These are phyloP conservation scores for Chloebia gouldiae DNA, from an alignment of 2,113 vertebrate species.

Conservation along the genomic window DNA sequence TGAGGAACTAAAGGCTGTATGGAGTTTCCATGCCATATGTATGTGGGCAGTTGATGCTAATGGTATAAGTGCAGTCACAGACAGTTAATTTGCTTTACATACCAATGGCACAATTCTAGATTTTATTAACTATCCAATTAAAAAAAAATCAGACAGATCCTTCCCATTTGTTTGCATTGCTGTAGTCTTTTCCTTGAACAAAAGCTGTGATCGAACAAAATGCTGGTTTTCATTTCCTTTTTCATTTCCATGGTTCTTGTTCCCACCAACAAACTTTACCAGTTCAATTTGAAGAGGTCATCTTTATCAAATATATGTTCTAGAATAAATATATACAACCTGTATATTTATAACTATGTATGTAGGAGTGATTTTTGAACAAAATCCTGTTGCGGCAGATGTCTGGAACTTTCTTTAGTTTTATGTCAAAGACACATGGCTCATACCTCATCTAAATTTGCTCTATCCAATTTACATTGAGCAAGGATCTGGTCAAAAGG, in stretches of 20 bases:
- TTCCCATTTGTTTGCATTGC: neutral
- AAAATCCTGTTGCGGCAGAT: conserved; percentile 56
- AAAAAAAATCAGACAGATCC: neutral
- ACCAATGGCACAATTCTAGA: neutral
- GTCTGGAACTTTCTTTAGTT: conserved; percentile 62
- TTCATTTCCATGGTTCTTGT: neutral
- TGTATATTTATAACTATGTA: conserved; percentile 43
- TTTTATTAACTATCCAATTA: neutral
- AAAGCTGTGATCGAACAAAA: neutral
- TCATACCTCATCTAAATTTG: conserved; percentile 32
- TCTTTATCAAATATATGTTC: conserved; percentile 39
- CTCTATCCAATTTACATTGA: neutral
- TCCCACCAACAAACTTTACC: neutral
- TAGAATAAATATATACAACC: conserved; percentile 47
- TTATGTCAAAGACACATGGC: conserved; percentile 42
- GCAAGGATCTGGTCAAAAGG: neutral
- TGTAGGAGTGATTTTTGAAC: conserved; percentile 55
- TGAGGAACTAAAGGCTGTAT: neutral
- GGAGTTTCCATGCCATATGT: neutral
- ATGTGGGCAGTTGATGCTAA: conserved; percentile 3
- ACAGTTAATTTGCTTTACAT: neutral
- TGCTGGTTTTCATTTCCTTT: neutral
- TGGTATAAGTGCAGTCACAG: neutral
- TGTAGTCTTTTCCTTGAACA: neutral
- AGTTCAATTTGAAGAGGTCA: conserved; percentile 26